Evolutionary conservation across 2,113 vertebrate species (phyloP).

Genomic region (Grantiella picta): DNA sequence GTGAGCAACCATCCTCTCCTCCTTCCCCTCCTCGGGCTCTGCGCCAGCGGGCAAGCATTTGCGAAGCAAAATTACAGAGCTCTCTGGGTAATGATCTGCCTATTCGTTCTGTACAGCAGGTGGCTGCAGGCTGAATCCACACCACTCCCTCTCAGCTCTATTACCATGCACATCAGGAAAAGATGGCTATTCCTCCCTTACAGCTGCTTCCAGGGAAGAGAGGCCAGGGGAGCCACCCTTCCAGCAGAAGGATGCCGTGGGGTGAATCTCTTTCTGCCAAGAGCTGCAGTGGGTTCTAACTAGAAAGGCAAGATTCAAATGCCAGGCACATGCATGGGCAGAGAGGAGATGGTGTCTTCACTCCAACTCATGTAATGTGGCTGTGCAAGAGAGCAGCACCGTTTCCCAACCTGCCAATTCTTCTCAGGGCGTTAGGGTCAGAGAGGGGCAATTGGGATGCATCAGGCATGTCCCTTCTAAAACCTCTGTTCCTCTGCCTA

Average conservation of each 20-base stretch:
- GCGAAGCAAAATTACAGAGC: conserved; percentile 57
- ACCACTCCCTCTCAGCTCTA: conserved; percentile 12
- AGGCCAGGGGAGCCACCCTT: neutral
- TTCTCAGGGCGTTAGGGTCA: neutral
- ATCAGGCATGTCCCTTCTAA: neutral
- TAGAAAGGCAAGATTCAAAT: neutral
- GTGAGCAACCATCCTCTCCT: neutral
- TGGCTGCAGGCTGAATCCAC: conserved; percentile 41
- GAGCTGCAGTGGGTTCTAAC: accelerated
- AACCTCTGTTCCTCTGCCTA: neutral
- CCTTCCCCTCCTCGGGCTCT: conserved; percentile 16
- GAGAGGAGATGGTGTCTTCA: neutral
- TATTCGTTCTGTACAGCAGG: conserved; percentile 20
- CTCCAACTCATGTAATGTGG: neutral
- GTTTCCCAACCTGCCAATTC: neutral
- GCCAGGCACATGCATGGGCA: neutral
- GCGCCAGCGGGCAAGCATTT: conserved; percentile 37
- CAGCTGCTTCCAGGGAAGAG: neutral
- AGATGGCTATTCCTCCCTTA: neutral
- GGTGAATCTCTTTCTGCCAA: neutral
- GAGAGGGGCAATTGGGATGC: neutral
- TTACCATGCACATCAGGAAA: neutral
- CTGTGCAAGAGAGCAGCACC: neutral
- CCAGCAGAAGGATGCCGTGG: neutral
- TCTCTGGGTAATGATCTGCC: conserved; percentile 49